These are phyloP conservation scores for Pterocles burchelli DNA, from an alignment of 2,113 vertebrate genomes.

Conservation along the genomic window DNA sequence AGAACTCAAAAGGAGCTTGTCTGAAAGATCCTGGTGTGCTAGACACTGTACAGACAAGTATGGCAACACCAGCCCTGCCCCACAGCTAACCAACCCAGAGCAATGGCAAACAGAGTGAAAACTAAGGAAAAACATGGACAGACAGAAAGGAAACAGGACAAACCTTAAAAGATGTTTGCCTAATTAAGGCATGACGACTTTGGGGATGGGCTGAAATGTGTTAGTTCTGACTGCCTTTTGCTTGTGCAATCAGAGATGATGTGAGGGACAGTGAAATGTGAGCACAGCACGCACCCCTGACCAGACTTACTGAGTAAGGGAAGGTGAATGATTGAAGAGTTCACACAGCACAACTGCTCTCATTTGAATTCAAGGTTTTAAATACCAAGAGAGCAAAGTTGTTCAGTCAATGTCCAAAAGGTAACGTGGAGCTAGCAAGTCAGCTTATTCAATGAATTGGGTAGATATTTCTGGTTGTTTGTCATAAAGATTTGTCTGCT, in stretches of 20 bases:
- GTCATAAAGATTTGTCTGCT: background rate
- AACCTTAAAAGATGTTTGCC: background rate
- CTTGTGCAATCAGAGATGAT: background rate
- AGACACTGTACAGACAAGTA: background rate
- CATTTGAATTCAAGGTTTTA: background rate
- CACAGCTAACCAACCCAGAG: background rate
- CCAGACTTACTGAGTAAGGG: background rate
- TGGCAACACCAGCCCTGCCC: background rate
- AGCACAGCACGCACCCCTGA: background rate
- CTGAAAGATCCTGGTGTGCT: background rate
- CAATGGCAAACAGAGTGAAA: background rate
- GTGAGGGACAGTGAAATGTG: background rate
- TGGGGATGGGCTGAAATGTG: background rate
- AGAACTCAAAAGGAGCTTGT: background rate
- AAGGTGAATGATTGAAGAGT: background rate
- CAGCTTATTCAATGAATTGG: background rate
- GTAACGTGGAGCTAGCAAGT: background rate
- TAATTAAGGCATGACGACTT: background rate
- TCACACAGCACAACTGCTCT: background rate
- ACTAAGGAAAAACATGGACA: background rate
- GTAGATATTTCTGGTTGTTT: background rate
- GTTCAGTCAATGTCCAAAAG: background rate
- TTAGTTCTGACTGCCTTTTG: background rate
- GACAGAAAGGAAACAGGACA: background rate
- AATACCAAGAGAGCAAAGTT: background rate